These are phyloP conservation scores for Onthophagus taurus DNA, from an alignment of 1,140 invertebrate genomes.

Conservation along the genomic window DNA sequence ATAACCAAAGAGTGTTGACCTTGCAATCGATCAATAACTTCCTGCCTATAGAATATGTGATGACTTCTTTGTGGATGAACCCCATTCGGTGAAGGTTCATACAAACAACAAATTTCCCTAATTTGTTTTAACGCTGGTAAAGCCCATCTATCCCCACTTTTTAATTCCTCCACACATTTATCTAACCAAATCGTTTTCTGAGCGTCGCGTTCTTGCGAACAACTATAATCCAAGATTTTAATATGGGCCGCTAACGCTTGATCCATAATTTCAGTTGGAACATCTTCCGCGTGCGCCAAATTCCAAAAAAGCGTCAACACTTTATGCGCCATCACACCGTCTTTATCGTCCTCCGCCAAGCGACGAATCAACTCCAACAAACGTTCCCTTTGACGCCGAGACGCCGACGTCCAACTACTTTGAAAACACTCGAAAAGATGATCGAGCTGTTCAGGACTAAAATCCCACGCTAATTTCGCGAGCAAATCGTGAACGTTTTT, in stretches of 20 bases:
- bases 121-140: slow-evolving; percentile 93
- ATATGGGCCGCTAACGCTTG: slow-evolving; percentile 91
- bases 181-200: slow-evolving; percentile 95
- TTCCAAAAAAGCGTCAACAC: slow-evolving; percentile 96
- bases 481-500: slow-evolving; percentile 96
- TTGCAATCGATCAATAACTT: slow-evolving; percentile 85
- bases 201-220: slow-evolving; percentile 89
- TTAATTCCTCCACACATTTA: slow-evolving; percentile 91
- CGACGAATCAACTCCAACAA: slow-evolving; percentile 89
- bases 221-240: slow-evolving; percentile 97
- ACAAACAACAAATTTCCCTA: slow-evolving; percentile 88
- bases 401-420: slow-evolving; percentile 87
- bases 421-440: slow-evolving; percentile 97
- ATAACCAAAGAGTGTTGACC: slow-evolving; percentile 88
- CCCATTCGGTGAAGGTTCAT: slow-evolving; percentile 54
- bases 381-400: slow-evolving; percentile 93
- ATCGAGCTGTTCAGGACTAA: slow-evolving; percentile 92
- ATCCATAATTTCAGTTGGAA: slow-evolving; percentile 96
- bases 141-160: slow-evolving; percentile 81
- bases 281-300: slow-evolving; percentile 90
- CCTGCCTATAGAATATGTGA: slow-evolving; percentile 57
- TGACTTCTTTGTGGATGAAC: slow-evolving; percentile 51
- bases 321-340: slow-evolving; percentile 97
- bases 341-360: slow-evolving; percentile 93
- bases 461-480: slow-evolving; percentile 96